A percentile compares a stretch with the other conserved stretches of the same genome.
These are phyloP conservation scores for Morbakka virulenta DNA, from an alignment of 30 jellyfish, hydroid and myxozoan genomes.

Conservation along the genomic window DNA sequence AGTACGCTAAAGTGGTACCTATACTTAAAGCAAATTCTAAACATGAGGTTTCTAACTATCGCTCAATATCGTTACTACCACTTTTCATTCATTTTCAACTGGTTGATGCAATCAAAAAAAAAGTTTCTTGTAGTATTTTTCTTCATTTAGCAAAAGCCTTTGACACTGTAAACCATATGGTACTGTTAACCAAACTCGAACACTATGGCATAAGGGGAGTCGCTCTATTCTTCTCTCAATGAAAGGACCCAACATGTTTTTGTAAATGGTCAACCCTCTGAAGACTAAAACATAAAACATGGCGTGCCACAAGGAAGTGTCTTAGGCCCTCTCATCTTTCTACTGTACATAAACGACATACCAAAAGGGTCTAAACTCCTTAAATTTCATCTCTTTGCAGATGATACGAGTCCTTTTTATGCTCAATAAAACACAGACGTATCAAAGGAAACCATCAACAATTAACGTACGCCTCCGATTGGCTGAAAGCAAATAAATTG, in stretches of 20 bases:
- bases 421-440: conserved; percentile 1
- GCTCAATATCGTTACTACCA: conserved; percentile 43
- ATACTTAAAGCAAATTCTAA: conserved; percentile 29
- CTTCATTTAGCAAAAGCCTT: conserved; percentile 21
- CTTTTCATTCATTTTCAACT: conserved; percentile 7
- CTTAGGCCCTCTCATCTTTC: conserved; percentile 20
- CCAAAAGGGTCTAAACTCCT: conserved; percentile 3
- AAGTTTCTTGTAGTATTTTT: conserved; percentile 19
- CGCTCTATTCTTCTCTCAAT: conserved; percentile 6
- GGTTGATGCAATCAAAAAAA: conserved; percentile 1
- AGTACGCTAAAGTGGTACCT: conserved; percentile 34
- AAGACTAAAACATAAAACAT: background rate
- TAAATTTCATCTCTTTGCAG: conserved; percentile 37
- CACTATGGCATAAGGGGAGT: conserved; percentile 17
- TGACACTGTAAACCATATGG: conserved; percentile 16
- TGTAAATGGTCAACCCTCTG: conserved; percentile 3
- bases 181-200: background rate
- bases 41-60: conserved; percentile 7
- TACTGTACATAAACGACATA: conserved; percentile 23
- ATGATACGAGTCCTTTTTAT: conserved; percentile 37
- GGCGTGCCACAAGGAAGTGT: conserved; percentile 48
- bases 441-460: conserved; percentile 9
- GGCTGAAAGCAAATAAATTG: conserved; percentile 34
- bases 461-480: conserved; percentile 17
- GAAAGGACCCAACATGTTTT: conserved; percentile 11